Evolutionary conservation across 2,113 vertebrate species (phyloP).

Genomic region (Stigmatopora nigra): DNA sequence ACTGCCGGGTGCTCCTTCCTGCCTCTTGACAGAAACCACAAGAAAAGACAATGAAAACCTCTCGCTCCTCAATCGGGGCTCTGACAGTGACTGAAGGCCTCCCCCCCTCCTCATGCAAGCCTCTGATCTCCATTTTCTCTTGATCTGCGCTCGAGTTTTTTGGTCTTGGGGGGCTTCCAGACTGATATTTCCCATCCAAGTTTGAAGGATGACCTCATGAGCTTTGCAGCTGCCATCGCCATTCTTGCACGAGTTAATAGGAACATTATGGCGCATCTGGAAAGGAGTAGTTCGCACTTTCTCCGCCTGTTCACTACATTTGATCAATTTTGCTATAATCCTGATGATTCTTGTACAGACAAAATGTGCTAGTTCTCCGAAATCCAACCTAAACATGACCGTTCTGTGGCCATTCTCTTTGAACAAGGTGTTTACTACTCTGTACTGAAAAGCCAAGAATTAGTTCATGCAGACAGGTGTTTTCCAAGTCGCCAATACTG

Average conservation of each 20-base stretch:
- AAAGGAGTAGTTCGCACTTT: conserved; percentile 21
- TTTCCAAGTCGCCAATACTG: conserved; percentile 22
- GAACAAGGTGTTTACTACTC: not conserved
- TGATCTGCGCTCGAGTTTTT: conserved; percentile 20
- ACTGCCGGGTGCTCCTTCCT: conserved; percentile 15
- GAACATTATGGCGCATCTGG: conserved; percentile 64
- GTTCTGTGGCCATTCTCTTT: not conserved
- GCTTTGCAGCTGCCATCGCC: conserved; percentile 54
- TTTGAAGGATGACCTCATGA: conserved; percentile 66
- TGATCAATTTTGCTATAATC: not conserved
- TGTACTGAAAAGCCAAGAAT: conserved; percentile 5
- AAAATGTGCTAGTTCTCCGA: not conserved
- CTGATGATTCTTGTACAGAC: not conserved
- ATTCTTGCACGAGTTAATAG: conserved; percentile 62
- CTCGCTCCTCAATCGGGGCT: conserved; percentile 16
- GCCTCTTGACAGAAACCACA: conserved; percentile 44
- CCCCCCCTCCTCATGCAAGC: conserved; percentile 1
- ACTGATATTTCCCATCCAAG: conserved; percentile 48
- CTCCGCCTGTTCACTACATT: conserved; percentile 1
- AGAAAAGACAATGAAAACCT: conserved; percentile 42
- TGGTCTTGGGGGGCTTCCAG: conserved; percentile 30
- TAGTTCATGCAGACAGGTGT: conserved; percentile 16
- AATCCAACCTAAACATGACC: not conserved
- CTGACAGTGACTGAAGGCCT: conserved; percentile 38
- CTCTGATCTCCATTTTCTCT: conserved; percentile 22